Evolutionary conservation across 2,888 invertebrate genomes (phyloP), one percentile per base, ranked within the genome.

Genomic region (Cyclophora albipunctata): DNA sequence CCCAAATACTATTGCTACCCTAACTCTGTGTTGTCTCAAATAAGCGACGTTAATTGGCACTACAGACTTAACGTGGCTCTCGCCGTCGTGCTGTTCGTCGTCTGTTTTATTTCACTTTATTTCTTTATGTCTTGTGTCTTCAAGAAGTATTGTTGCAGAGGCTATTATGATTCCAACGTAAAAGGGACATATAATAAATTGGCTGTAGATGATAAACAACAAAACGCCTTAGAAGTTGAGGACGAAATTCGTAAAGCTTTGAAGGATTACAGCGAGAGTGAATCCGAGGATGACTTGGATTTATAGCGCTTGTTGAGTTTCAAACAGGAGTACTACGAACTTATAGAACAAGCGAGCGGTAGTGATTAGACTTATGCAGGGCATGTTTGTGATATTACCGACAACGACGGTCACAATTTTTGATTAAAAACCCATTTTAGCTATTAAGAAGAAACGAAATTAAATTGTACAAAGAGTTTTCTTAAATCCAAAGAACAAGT

Each of bases 1-100:
- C 74, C 81, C 47, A 84, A 81, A 59, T 68, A 71, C 46, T 90
- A 83, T 67, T 91, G 91, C 63, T 90, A 90, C 62, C 89, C 90
- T 3, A 80, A 79, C 5, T 72, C 82, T 3, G 70, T 90, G 1
- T 53, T 89, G 34, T 78, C 84, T 3, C 76, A 85, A 61, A 75
- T 91, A 46, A 78, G 76, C 47, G 76, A 75, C 47, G 83, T 80
- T 50, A 73, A 81, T 59, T 87, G 88, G 84, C 79, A 87, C 67
- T 87, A 85, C 58, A 80, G 77, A 61, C 63, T 89, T 7, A 85
- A 89, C 56, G 61, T 90, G 6, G 74, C 74, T 34, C 75, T 90
- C 6, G 70, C 78, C 5, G 63, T 90, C 5, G 63, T 80, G 33
- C 62, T 86, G 46, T 69, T 85, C 35, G 55, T 80, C 7, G 59